These are phyloP conservation scores for Zoanthus sociatus DNA, from an alignment of 92 coral and sea anemone species.

Conservation along the genomic window DNA sequence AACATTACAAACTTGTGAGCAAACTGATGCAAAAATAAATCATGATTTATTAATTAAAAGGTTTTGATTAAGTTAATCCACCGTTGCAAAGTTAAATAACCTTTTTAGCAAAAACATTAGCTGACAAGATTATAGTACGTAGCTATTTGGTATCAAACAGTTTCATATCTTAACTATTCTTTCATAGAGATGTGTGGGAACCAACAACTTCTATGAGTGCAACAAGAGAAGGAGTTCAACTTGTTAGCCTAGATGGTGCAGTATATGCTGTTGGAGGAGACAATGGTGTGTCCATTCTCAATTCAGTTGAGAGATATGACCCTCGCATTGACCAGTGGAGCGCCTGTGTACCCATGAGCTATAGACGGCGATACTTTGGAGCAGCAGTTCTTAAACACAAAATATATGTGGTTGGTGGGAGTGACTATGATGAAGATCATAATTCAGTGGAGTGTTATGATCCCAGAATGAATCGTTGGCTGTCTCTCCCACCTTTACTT, in stretches of 20 bases:
- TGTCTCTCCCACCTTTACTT: conserved; percentile 88
- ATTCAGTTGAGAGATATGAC: conserved; percentile 91
- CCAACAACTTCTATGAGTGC: conserved; percentile 88
- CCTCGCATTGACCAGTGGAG: conserved; percentile 96
- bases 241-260: conserved; percentile 91
- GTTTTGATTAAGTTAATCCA: no score
- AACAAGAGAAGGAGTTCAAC: conserved; percentile 90
- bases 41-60: no score
- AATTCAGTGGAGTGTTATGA: conserved; percentile 97
- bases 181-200: conserved; percentile 87
- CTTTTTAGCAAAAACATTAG: no score
- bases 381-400: conserved; percentile 92
- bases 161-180: background rate
- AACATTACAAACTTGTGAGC: no score
- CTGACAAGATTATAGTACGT: no score
- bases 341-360: conserved; percentile 88
- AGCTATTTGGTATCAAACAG: no score
- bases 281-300: conserved; percentile 89
- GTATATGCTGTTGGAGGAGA: conserved; percentile 97
- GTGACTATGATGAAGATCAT: conserved; percentile 97
- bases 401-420: conserved; percentile 93
- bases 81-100: no score
- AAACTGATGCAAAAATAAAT: no score
- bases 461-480: conserved; percentile 96
- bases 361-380: conserved; percentile 95